These are phyloP conservation scores for Pseudochirops corinnae DNA, from an alignment of 2,797 vertebrate species.

Conservation along the genomic window DNA sequence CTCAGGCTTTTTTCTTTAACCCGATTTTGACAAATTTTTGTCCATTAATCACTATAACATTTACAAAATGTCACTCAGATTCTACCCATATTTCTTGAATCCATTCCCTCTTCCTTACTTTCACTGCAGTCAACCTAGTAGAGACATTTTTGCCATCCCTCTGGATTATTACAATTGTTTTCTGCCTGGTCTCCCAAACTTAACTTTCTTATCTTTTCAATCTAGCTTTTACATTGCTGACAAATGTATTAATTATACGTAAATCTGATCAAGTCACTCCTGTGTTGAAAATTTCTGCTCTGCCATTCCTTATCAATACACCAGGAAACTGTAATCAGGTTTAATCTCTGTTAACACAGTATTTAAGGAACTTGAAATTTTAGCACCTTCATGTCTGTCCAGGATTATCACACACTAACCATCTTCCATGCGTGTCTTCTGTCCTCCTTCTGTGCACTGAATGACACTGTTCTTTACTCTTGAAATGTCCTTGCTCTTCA, in stretches of 20 bases:
- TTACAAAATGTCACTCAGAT: neutral
- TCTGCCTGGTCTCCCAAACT: neutral
- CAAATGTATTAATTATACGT: neutral
- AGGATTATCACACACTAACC: neutral
- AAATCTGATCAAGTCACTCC: neutral
- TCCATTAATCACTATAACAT: no score
- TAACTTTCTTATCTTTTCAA: neutral
- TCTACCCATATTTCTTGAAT: neutral
- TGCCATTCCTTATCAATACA: neutral
- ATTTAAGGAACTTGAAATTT: neutral
- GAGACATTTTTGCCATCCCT: neutral
- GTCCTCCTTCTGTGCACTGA: neutral
- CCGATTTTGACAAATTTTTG: neutral
- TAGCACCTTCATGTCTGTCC: neutral
- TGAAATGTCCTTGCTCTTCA: neutral
- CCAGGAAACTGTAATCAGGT: neutral
- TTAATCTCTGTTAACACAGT: neutral
- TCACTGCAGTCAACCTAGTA: neutral
- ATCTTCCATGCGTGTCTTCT: neutral
- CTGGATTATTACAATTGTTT: neutral
- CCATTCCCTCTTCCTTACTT: neutral
- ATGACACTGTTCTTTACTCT: neutral
- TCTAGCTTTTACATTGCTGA: neutral
- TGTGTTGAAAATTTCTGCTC: neutral
- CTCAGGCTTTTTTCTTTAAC: neutral